Base-by-base conservation (phyloP, 2,888 invertebrate species). In the Cephalotes varians region DNA sequence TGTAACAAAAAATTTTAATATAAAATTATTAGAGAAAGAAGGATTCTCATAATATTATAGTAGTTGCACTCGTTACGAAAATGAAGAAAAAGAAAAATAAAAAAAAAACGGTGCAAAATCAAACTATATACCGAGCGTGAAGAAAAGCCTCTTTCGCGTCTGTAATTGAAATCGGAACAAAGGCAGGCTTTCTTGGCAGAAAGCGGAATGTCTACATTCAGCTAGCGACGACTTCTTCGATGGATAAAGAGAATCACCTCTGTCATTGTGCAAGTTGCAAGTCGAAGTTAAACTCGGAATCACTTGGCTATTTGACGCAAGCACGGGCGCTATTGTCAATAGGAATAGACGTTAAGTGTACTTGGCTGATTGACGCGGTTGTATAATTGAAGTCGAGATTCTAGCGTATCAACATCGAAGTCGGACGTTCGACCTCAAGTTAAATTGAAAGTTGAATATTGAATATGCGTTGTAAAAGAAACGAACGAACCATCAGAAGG, bases 111-210 rank as follows among this genome's bases (percentile, higher is more conserved):
- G 60, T 37, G 37, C 18, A 65, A 74, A 56, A 54, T 82, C 51
- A 64, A 40, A 49, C 25, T 54, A 54, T 56, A 54, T 44, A 44
- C 18, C 21, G 37, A 72, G 69, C 56, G 58, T 40, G 49, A 86
- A 81, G 86, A 85, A 88, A 89, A 85, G 88, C 88, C 86, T 89
- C 90, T 87, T 87, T 88, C 86, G 89, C 91, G 90, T 92, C 91
- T 91, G 91, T 92, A 92, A 93, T 91, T 87, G 87, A 92, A 92
- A 90, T 91, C 87, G 85, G 88, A 91, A 92, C 91, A 93, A 93
- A 93, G 91, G 87, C 86, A 82, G 71, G 79, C 77, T 81, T 62
- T 74, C 81, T 85, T 83, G 72, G 47, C 37, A 71, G 81, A 60
- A 72, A 84, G 67, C 60, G 81, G 76, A 86, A 85, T 87, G 69